phyloP scores from a whole-genome alignment of 2,888 invertebrate species.

The Eilema griseolum region DNA sequence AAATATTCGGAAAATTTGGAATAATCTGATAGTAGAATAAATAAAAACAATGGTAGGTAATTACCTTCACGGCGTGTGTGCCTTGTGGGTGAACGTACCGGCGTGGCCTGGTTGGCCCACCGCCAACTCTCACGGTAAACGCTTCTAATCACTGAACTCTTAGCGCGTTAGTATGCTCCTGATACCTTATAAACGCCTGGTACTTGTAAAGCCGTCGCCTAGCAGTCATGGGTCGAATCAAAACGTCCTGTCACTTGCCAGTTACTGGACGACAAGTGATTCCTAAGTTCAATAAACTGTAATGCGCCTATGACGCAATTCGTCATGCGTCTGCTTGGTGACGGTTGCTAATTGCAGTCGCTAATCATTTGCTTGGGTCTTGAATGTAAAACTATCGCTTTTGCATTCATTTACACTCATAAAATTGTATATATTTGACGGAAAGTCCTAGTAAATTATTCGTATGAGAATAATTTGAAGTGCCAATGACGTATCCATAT shows the following conservation, averaged over 20 bases:
- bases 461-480: no score
- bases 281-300: conserved; percentile 51
- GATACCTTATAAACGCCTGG: conserved; percentile 80
- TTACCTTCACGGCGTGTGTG: conserved; percentile 67
- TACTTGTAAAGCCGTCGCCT: conserved; percentile 69
- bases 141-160: conserved; percentile 80
- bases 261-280: conserved; percentile 38
- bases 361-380: conserved; percentile 13
- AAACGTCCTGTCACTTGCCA: conserved; percentile 35
- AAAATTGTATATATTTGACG: neutral
- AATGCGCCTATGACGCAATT: conserved; percentile 37
- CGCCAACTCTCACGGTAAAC: conserved; percentile 84
- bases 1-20: conserved; percentile 50
- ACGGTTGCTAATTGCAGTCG: conserved; percentile 37
- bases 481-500: no score
- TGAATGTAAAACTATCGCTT: neutral
- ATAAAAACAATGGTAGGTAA: conserved; percentile 76
- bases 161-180: conserved; percentile 77
- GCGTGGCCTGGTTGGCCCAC: conserved; percentile 80
- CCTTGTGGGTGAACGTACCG: conserved; percentile 81
- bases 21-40: conserved; percentile 55
- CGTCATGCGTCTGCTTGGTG: conserved; percentile 27
- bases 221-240: conserved; percentile 52
- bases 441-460: neutral
- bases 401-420: neutral